Evolutionary conservation across 2,113 vertebrate species (phyloP).

Genomic region (Ciconia boyciana): DNA sequence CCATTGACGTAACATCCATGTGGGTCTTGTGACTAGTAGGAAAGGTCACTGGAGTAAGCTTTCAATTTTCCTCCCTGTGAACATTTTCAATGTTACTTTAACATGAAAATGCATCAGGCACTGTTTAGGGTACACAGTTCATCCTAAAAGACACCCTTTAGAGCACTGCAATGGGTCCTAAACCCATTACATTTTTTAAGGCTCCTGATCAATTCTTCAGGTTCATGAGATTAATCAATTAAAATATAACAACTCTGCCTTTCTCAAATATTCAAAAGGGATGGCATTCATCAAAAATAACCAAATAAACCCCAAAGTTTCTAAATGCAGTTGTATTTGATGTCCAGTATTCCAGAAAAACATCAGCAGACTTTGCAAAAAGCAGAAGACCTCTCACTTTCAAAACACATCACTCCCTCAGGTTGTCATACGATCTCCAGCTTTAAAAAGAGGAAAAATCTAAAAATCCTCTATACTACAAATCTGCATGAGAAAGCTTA

Average conservation of each 20-base stretch:
- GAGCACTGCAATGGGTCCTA: not conserved
- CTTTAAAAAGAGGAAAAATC: not conserved
- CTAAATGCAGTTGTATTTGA: not conserved
- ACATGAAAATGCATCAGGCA: not conserved
- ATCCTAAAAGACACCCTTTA: not conserved
- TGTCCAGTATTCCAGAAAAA: not conserved
- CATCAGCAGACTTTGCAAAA: not conserved
- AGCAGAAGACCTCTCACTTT: conserved; percentile 41
- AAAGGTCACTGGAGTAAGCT: conserved; percentile 1
- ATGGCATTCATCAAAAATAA: not conserved
- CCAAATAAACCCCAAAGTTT: not conserved
- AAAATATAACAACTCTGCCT: not conserved
- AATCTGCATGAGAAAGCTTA: conserved; percentile 36
- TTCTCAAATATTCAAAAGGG: not conserved
- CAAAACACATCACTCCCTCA: not conserved
- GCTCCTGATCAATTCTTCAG: not conserved
- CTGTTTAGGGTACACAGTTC: not conserved
- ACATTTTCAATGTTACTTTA: not conserved
- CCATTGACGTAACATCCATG: not conserved
- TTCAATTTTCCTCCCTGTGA: not conserved
- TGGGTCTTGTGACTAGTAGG: not conserved
- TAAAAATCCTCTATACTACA: not conserved
- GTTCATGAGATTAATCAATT: not conserved
- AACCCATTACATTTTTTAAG: not conserved
- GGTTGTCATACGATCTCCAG: not conserved